A percentile compares a stretch with the other conserved stretches of the same genome.
phyloP scores from a whole-genome alignment of 2,797 vertebrate genomes.

The Salmo trutta region DNA sequence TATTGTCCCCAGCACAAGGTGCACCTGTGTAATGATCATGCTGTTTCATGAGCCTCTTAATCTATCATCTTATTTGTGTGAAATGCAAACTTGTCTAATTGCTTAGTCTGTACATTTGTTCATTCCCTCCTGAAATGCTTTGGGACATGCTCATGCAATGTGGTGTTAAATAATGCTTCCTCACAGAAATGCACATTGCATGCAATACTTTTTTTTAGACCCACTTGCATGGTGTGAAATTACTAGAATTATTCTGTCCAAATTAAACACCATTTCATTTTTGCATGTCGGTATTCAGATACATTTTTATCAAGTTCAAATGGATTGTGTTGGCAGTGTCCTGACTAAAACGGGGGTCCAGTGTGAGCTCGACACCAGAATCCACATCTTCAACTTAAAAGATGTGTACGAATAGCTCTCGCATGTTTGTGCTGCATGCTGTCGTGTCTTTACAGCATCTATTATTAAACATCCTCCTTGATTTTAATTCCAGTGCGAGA shows the following conservation, averaged over 20 bases:
- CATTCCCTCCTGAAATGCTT: background rate
- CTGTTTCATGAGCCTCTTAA: no score
- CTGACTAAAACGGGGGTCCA: no score
- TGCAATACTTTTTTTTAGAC: no score
- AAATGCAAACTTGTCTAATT: background rate
- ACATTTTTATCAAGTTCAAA: no score
- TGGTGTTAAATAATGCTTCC: background rate
- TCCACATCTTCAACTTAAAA: background rate
- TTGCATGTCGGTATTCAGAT: no score
- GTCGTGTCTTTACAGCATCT: background rate
- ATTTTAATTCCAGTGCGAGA: slow-evolving; percentile 84
- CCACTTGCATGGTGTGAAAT: background rate
- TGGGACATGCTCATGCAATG: background rate
- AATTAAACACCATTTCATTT: no score
- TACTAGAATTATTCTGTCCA: no score
- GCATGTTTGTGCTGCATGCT: background rate
- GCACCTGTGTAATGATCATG: no score
- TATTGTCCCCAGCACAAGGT: no score
- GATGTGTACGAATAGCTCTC: background rate
- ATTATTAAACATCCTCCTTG: background rate
- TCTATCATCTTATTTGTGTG: background rate
- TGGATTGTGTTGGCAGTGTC: no score
- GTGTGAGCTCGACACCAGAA: no score
- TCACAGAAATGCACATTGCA: no score
- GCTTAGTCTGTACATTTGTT: background rate